phyloP scores from a whole-genome alignment of 2,888 invertebrate genomes.

The Chrysina gloriosa region DNA sequence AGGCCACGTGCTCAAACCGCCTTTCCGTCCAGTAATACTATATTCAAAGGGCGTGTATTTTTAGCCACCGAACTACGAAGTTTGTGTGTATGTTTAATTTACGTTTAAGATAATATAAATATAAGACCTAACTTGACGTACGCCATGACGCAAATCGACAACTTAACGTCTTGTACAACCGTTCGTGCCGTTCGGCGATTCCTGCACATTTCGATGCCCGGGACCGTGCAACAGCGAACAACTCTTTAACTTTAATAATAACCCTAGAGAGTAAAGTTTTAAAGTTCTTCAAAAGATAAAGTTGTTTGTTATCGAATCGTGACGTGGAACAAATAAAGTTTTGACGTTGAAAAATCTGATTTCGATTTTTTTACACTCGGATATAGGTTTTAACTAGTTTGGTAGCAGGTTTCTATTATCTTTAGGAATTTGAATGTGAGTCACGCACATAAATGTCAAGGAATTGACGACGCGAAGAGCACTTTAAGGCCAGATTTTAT shows the following conservation, averaged over 20 bases:
- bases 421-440: not conserved
- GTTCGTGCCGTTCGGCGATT: not conserved
- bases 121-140: slow-evolving; percentile 21
- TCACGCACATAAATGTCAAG: not conserved
- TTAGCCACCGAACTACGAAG: not conserved
- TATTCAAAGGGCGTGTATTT: not conserved
- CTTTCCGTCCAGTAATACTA: slow-evolving; percentile 4
- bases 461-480: not conserved
- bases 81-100: slow-evolving; percentile 27
- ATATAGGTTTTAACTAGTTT: not conserved
- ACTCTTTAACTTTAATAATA: slow-evolving; percentile 18
- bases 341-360: not conserved
- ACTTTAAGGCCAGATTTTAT: not conserved
- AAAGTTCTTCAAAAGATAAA: not conserved
- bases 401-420: not conserved
- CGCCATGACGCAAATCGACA: slow-evolving; percentile 14
- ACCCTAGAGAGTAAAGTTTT: not conserved
- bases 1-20: not conserved
- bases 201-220: not conserved
- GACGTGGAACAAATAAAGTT: not conserved
- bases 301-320: not conserved
- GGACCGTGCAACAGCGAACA: no score
- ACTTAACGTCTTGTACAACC: slow-evolving; percentile 3
- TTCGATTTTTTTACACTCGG: not conserved
- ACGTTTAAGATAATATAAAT: slow-evolving; percentile 19